phyloP scores from a whole-genome alignment of 2,888 invertebrate species.

The Tuta absoluta region DNA sequence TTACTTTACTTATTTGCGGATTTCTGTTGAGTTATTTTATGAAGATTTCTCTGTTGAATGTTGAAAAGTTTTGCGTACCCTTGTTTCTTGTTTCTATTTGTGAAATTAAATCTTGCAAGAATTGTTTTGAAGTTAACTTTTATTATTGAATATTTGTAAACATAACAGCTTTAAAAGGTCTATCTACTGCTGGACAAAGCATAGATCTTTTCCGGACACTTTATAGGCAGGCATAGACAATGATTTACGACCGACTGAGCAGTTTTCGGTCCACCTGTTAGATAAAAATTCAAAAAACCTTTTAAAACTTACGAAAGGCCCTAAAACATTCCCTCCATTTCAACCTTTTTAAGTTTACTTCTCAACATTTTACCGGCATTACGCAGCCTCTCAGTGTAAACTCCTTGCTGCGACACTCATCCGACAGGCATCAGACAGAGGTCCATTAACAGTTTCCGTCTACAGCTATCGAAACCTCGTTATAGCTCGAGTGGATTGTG shows the following conservation, averaged over 20 bases:
- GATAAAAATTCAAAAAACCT: not conserved
- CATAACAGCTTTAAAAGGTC: not conserved
- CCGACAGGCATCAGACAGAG: conserved; percentile 67
- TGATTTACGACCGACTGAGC: too few species aligned
- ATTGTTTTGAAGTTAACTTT: not conserved
- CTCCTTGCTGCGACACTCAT: conserved; percentile 60
- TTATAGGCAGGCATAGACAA: too few species aligned
- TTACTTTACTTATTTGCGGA: conserved; percentile 16
- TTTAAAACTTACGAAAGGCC: not conserved
- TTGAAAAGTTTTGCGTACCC: not conserved
- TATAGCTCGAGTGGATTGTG: not conserved
- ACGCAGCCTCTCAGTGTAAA: conserved; percentile 9
- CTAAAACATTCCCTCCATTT: not conserved
- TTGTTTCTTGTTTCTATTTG: not conserved
- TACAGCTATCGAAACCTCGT: not conserved
- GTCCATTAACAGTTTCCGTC: conserved; percentile 60
- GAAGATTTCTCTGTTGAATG: conserved; percentile 5
- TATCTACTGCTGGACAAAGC: too few species aligned
- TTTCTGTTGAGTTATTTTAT: conserved; percentile 4
- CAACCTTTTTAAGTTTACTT: not conserved
- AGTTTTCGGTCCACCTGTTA: too few species aligned
- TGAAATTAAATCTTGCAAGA: not conserved
- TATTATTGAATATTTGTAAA: not conserved
- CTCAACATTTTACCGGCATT: conserved; percentile 6
- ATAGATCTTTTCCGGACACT: too few species aligned